phyloP scores from a whole-genome alignment of 2,113 vertebrate genomes.

The Corynorhinus townsendii region DNA sequence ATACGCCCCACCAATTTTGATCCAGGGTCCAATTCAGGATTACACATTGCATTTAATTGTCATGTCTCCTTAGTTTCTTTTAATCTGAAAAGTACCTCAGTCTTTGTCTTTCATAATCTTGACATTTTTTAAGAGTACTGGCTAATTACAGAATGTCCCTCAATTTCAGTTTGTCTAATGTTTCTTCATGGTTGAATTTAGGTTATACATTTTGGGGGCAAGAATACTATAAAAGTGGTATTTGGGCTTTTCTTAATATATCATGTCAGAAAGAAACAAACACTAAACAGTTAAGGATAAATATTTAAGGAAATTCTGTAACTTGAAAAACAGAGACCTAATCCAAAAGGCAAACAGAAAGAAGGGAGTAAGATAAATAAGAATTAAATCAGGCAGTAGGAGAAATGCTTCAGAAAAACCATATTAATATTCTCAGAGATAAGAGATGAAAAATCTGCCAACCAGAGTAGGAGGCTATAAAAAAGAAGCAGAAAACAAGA shows the following conservation, averaged over 20 bases:
- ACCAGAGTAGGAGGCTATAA: background rate
- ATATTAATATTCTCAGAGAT: background rate
- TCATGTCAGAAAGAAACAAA: background rate
- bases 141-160: background rate
- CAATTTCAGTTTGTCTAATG: background rate
- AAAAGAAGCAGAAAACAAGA: background rate
- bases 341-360: background rate
- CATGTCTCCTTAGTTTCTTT: background rate
- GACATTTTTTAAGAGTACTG: background rate
- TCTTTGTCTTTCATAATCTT: background rate
- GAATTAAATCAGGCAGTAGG: background rate
- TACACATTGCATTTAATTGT: background rate
- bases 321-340: background rate
- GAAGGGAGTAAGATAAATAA: background rate
- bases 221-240: background rate
- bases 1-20: background rate
- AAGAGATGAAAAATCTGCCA: background rate
- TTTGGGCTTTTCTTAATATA: background rate
- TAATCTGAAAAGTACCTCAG: constrained; percentile 1
- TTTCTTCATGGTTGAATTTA: constrained; percentile 10
- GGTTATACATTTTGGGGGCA: background rate
- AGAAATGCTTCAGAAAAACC: constrained; percentile 1
- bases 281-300: background rate
- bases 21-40: background rate
- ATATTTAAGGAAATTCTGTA: background rate